Conservation (phyloP, 2,113 vertebrate genomes). For the Saccopteryx bilineata region DNA sequence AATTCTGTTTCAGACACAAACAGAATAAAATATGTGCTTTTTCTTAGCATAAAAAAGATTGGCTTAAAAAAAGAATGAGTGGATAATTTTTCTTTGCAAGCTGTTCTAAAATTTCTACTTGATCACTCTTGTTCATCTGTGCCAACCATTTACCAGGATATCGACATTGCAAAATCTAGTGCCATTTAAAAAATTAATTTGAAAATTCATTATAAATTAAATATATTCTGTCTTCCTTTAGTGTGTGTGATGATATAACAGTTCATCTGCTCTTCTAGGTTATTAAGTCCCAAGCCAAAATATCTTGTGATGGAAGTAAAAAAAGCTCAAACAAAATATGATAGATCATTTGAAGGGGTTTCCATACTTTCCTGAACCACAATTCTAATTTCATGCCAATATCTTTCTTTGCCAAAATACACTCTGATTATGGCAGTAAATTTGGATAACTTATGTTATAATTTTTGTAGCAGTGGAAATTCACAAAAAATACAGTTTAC, state of each 20-base stretch:
- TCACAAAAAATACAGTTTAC: slow-evolving; percentile 73
- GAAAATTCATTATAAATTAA: slow-evolving; percentile 69
- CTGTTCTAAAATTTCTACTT: slow-evolving; percentile 70
- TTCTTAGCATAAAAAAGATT: slow-evolving; percentile 57
- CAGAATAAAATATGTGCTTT: slow-evolving; percentile 66
- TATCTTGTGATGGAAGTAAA: slow-evolving; percentile 60
- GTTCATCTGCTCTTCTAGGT: slow-evolving; percentile 58
- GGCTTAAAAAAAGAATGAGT: slow-evolving; percentile 68
- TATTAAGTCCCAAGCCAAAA: slow-evolving; percentile 60
- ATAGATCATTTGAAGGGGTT: slow-evolving; percentile 53
- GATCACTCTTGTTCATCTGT: not conserved
- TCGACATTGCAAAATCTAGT: slow-evolving; percentile 42
- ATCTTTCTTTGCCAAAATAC: slow-evolving; percentile 74
- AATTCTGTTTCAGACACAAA: slow-evolving; percentile 62
- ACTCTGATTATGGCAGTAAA: slow-evolving; percentile 69
- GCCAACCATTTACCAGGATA: slow-evolving; percentile 58
- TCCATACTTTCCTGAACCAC: slow-evolving; percentile 43
- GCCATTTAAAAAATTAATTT: slow-evolving; percentile 62
- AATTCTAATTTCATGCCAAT: slow-evolving; percentile 64
- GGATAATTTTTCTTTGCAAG: slow-evolving; percentile 72
- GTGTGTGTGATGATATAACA: slow-evolving; percentile 36
- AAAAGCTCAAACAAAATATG: not conserved
- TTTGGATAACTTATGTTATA: slow-evolving; percentile 74
- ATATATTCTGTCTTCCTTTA: slow-evolving; percentile 64
- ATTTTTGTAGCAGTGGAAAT: slow-evolving; percentile 70